A percentile compares a stretch with the other conserved stretches of the same genome.
phyloP scores from a whole-genome alignment of 2,888 invertebrate genomes.

The Poecilobothrus nobilitatus region DNA sequence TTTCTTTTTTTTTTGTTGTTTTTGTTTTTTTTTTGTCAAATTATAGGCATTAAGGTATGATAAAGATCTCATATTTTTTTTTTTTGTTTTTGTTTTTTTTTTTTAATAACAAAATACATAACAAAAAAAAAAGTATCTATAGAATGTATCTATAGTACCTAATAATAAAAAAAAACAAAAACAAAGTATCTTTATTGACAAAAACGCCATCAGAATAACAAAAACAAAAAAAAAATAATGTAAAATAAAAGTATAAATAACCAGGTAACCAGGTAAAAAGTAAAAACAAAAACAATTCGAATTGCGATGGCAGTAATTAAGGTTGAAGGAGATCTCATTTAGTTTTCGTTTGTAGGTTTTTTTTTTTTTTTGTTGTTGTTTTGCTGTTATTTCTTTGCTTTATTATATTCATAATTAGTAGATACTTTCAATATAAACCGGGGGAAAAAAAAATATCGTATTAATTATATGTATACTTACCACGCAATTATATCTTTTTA shows the following conservation, averaged over 20 bases:
- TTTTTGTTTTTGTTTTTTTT: neutral
- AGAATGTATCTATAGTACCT: too few relatives aligned
- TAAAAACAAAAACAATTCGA: neutral
- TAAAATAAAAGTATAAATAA: neutral
- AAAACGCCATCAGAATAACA: neutral
- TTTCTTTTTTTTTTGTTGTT: too few relatives aligned
- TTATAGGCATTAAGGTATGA: neutral
- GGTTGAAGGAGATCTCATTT: conserved; percentile 3
- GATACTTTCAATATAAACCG: too few relatives aligned
- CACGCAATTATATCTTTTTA: neutral
- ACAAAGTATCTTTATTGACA: neutral
- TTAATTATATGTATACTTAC: neutral
- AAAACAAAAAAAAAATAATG: neutral
- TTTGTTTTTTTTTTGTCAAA: neutral
- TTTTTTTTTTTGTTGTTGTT: neutral
- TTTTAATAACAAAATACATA: neutral
- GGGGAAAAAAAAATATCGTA: neutral
- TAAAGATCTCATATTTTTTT: neutral
- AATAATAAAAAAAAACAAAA: too few relatives aligned
- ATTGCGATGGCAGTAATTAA: neutral
- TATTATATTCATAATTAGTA: neutral
- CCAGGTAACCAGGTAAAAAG: neutral
- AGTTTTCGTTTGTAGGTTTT: neutral
- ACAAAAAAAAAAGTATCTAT: too few relatives aligned
- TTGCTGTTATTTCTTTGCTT: too few relatives aligned